Evolutionary conservation across 2,888 invertebrate genomes (phyloP).

Genomic region (Phaonia tiefii): DNA sequence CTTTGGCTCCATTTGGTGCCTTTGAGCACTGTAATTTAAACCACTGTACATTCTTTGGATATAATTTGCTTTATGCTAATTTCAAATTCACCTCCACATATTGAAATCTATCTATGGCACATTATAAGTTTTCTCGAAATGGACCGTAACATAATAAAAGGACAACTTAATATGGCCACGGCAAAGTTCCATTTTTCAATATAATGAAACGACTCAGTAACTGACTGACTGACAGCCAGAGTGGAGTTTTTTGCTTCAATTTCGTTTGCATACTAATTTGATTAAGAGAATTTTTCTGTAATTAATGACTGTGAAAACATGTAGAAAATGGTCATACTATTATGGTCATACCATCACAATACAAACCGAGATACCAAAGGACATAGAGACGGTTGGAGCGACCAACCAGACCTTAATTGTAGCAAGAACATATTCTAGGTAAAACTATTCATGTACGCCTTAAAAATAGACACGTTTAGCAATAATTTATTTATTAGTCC

Average conservation of each 20-base stretch:
- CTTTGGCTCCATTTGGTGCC: too few relatives aligned
- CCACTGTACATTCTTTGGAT: too few relatives aligned
- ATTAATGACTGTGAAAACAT: slow-evolving; percentile 68
- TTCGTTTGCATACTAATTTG: slow-evolving; percentile 65
- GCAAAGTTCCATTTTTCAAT: background rate
- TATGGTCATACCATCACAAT: slow-evolving; percentile 42
- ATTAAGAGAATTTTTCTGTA: slow-evolving; percentile 64
- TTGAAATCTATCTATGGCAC: slow-evolving; percentile 13
- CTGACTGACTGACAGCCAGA: background rate
- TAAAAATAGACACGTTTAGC: slow-evolving; percentile 42
- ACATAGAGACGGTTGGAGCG: slow-evolving; percentile 30
- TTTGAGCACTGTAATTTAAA: too few relatives aligned
- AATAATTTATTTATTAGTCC: slow-evolving; percentile 66
- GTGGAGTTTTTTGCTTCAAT: slow-evolving; percentile 20
- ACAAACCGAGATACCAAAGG: too few relatives aligned
- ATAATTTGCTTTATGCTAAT: slow-evolving; percentile 31
- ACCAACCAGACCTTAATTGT: slow-evolving; percentile 54
- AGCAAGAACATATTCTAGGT: slow-evolving; percentile 24
- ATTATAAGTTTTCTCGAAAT: slow-evolving; percentile 19
- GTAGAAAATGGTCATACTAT: slow-evolving; percentile 56
- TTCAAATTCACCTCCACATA: slow-evolving; percentile 6
- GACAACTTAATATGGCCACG: background rate
- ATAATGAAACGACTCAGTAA: background rate
- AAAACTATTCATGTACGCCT: slow-evolving; percentile 21
- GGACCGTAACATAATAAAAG: slow-evolving; percentile 35